Evolutionary conservation across 1,140 invertebrate genomes (phyloP).

Genomic region (Hypothenemus hampei): DNA sequence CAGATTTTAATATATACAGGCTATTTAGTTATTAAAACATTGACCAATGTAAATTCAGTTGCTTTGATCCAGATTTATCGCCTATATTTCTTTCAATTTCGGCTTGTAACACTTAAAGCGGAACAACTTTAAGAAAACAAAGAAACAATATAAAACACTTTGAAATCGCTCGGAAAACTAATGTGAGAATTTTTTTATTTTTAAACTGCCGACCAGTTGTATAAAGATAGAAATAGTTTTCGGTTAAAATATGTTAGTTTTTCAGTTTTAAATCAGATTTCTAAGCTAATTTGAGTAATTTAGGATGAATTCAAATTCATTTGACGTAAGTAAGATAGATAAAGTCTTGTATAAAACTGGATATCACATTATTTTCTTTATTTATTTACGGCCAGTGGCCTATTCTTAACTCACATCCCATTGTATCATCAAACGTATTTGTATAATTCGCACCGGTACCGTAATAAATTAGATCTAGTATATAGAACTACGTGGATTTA

Average conservation of each 20-base stretch:
- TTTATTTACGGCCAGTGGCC: too few relatives aligned
- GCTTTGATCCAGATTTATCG: background rate
- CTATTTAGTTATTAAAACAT: too few relatives aligned
- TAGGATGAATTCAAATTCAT: too few relatives aligned
- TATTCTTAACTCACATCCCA: slow-evolving; percentile 13
- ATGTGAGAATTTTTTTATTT: background rate
- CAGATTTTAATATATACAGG: too few relatives aligned
- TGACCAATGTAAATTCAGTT: background rate
- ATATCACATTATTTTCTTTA: too few relatives aligned
- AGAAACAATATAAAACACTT: background rate
- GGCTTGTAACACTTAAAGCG: background rate
- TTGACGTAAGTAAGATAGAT: too few relatives aligned
- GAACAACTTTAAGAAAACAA: background rate
- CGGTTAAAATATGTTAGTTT: too few relatives aligned
- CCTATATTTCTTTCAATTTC: background rate
- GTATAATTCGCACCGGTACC: slow-evolving; percentile 16
- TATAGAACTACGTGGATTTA: slow-evolving; percentile 28
- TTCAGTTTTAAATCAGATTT: too few relatives aligned
- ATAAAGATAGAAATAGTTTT: background rate
- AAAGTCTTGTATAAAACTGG: too few relatives aligned
- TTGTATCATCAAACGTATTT: slow-evolving; percentile 18
- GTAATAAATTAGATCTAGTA: slow-evolving; percentile 27
- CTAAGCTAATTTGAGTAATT: too few relatives aligned
- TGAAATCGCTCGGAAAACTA: background rate
- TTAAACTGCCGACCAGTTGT: background rate